Percentiles rank a stretch among this genome's conserved stretches.
Evolutionary conservation across 1,140 invertebrate species (phyloP).

Genomic region (Eubasilissa regina): DNA sequence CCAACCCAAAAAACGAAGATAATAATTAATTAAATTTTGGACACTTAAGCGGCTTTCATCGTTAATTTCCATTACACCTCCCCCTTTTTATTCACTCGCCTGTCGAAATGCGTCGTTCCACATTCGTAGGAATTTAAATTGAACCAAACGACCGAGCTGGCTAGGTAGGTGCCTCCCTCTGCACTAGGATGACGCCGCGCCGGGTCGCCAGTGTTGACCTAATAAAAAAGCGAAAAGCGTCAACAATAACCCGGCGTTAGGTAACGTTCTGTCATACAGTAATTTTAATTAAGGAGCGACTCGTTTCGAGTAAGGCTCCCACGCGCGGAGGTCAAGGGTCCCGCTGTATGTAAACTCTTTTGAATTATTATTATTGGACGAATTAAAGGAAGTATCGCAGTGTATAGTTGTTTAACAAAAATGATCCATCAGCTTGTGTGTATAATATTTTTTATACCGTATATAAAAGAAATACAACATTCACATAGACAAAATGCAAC

Average conservation of each 20-base stretch:
- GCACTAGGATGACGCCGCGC: constrained; percentile 14
- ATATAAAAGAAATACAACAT: too few species aligned
- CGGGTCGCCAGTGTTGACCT: constrained; percentile 46
- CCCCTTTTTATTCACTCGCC: neutral
- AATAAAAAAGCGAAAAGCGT: constrained; percentile 54
- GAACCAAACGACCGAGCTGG: neutral
- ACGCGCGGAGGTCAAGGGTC: constrained; percentile 20
- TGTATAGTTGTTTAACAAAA: too few species aligned
- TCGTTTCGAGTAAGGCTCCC: constrained; percentile 32
- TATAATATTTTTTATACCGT: too few species aligned
- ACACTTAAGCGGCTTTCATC: constrained; percentile 13
- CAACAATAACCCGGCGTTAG: constrained; percentile 44
- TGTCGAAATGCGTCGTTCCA: constrained; percentile 35
- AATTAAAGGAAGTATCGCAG: neutral
- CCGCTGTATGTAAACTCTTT: constrained; percentile 30
- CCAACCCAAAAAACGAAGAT: too few species aligned
- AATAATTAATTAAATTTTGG: too few species aligned
- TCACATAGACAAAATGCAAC: too few species aligned
- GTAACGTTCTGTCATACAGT: constrained; percentile 53
- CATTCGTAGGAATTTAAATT: constrained; percentile 43
- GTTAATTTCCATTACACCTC: constrained; percentile 36
- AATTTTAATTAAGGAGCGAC: constrained; percentile 29
- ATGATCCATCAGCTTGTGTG: too few species aligned
- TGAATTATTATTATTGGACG: constrained; percentile 20
- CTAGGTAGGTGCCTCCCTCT: constrained; percentile 21